These are phyloP conservation scores for Pseudopodoces humilis DNA, from an alignment of 2,113 vertebrate genomes.

Conservation along the genomic window DNA sequence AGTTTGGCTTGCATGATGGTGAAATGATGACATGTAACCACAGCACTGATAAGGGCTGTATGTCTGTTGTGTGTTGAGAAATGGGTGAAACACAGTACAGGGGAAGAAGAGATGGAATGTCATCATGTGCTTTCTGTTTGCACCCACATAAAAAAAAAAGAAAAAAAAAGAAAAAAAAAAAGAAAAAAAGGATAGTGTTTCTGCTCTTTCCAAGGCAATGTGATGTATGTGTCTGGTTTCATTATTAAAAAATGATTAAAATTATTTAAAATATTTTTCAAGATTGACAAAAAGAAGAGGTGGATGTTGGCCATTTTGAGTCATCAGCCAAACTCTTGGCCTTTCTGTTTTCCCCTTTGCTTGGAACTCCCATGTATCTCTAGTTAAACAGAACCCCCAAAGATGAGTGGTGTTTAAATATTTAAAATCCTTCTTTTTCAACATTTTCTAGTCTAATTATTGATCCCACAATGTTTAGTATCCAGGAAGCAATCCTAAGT, in stretches of 20 bases:
- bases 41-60: neutral
- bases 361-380: neutral
- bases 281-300: neutral
- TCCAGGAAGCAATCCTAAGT: slow-evolving; percentile 67
- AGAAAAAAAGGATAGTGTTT: neutral
- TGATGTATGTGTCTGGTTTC: slow-evolving; percentile 45
- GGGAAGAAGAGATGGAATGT: slow-evolving; percentile 9
- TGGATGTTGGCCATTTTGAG: slow-evolving; percentile 12
- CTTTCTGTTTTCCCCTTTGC: neutral
- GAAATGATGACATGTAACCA: neutral
- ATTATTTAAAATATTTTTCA: slow-evolving; percentile 27
- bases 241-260: slow-evolving; percentile 36
- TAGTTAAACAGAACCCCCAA: slow-evolving; percentile 25
- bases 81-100: neutral
- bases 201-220: slow-evolving; percentile 16
- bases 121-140: slow-evolving; percentile 29
- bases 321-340: neutral
- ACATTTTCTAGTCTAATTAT: slow-evolving; percentile 62
- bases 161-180: neutral
- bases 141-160: neutral
- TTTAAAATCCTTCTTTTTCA: slow-evolving; percentile 26
- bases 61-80: neutral
- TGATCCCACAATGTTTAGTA: slow-evolving; percentile 64
- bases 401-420: slow-evolving; percentile 40
- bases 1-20: neutral